Conservation (phyloP, 1,140 invertebrate genomes). For the Fopius arisanus region DNA sequence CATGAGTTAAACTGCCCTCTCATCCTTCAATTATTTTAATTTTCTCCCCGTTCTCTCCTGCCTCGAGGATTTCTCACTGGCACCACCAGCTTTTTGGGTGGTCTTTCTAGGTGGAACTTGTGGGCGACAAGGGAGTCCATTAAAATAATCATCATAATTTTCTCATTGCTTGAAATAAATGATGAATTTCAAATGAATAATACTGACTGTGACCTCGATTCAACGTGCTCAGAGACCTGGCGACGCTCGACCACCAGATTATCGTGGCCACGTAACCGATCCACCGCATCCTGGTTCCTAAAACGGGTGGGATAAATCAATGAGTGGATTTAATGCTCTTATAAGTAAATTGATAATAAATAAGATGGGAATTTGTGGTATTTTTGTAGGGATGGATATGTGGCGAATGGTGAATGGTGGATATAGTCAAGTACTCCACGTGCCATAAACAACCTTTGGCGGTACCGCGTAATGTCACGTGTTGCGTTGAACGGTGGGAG, state of each 20-base stretch:
- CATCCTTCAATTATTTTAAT: conserved; percentile 14
- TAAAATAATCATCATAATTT: neutral
- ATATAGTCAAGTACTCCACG: neutral
- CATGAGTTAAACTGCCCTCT: neutral
- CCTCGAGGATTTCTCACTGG: neutral
- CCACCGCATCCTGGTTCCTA: conserved; percentile 64
- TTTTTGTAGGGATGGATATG: no score
- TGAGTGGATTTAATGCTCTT: neutral
- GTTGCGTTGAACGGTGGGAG: conserved; percentile 1
- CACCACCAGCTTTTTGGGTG: neutral
- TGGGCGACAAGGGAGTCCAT: neutral
- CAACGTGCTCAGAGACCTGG: conserved; percentile 62
- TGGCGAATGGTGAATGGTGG: neutral
- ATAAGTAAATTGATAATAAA: neutral
- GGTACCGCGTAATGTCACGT: conserved; percentile 13
- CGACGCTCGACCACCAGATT: conserved; percentile 65
- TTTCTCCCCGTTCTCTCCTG: neutral
- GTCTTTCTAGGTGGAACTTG: neutral
- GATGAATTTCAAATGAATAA: conserved; percentile 18
- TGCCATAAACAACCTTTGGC: conserved; percentile 11
- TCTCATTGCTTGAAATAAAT: neutral
- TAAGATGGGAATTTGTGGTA: neutral
- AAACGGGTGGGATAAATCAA: conserved; percentile 39
- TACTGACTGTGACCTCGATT: conserved; percentile 65
- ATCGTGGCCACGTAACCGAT: conserved; percentile 64